Evolutionary conservation across 1,140 invertebrate species (phyloP).

Genomic region (Zaprionus vittiger): DNA sequence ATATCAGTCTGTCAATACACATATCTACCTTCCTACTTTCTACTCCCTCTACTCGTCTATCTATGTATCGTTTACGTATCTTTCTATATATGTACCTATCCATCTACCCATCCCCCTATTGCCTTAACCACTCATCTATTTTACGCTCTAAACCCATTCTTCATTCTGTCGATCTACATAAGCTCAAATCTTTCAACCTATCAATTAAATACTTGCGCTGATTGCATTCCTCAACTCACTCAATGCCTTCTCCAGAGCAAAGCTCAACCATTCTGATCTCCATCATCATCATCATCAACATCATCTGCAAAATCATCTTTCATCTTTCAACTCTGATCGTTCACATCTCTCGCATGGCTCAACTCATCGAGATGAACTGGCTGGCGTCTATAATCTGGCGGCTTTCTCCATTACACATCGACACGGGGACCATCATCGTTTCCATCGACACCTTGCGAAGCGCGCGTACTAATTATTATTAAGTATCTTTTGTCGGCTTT

Average conservation of each 20-base stretch:
- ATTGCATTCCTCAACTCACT: neutral
- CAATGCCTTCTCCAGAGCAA: neutral
- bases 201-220: conserved; percentile 1
- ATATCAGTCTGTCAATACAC: neutral
- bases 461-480: conserved; percentile 77
- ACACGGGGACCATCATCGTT: conserved; percentile 36
- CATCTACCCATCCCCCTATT: neutral
- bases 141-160: neutral
- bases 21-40: neutral
- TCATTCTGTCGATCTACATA: neutral
- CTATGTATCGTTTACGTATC: neutral
- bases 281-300: neutral
- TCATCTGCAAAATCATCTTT: conserved; percentile 39
- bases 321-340: conserved; percentile 25
- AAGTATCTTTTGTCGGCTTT: conserved; percentile 71
- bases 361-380: neutral
- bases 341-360: neutral
- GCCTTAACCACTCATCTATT: neutral
- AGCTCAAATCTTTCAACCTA: neutral
- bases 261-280: conserved; percentile 15
- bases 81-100: neutral
- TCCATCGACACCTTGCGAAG: conserved; percentile 65
- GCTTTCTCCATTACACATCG: conserved; percentile 61
- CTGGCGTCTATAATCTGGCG: conserved; percentile 48
- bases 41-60: neutral